Evolutionary conservation across 2,888 invertebrate species (phyloP).

Genomic region (Machimus atricapillus): DNA sequence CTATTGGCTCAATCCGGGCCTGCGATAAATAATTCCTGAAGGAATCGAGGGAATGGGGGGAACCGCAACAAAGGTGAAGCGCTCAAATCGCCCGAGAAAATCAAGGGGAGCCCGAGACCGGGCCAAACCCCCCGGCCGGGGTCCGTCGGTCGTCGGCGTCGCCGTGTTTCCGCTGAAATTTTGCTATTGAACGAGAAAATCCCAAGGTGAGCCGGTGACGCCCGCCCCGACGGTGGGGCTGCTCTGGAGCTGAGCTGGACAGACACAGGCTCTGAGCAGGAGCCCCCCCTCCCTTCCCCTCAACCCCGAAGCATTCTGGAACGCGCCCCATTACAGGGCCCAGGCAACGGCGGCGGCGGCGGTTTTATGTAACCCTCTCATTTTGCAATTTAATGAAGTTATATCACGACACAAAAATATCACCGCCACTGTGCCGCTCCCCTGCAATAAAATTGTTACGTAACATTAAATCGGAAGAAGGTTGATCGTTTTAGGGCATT

Average conservation of each 20-base stretch:
- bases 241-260: neutral
- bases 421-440: neutral
- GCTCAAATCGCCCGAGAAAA: neutral
- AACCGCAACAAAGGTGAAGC: neutral
- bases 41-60: neutral
- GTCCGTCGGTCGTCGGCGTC: neutral
- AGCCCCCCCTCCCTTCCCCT: neutral
- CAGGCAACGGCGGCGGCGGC: neutral
- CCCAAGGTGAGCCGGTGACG: neutral
- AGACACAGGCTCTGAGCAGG: neutral
- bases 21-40: neutral
- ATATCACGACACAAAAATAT: conserved; percentile 43
- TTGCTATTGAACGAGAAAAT: neutral
- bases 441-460: conserved; percentile 16
- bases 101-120: neutral
- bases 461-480: neutral
- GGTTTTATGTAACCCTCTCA: conserved; percentile 42
- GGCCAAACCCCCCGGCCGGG: neutral
- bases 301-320: neutral
- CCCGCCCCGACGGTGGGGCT: neutral
- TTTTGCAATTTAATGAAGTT: conserved; percentile 47
- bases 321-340: neutral
- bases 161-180: neutral
- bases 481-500: neutral
- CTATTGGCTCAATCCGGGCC: neutral